Evolutionary conservation across 2,888 invertebrate species (phyloP), one percentile per base, ranked within the genome.

Genomic region (Drosophila kambysellisi): DNA sequence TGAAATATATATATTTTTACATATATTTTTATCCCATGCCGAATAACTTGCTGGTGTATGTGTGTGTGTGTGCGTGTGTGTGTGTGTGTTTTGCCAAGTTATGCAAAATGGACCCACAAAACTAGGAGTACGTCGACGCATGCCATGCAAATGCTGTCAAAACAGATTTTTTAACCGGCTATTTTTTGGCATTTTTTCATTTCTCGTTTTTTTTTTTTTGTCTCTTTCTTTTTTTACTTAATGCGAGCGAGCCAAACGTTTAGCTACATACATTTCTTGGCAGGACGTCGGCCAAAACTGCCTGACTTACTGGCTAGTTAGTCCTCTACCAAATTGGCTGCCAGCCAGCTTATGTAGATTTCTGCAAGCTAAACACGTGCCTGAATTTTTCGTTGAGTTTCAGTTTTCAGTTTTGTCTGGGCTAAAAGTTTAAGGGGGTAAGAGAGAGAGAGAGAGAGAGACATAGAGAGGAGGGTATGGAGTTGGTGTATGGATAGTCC

Each of bases 271-370:
- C 72, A 70, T 77, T 87, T 84, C 85, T 88, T 84, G 88, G 79
- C 89, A 81, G 83, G 37, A 63, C 65, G 67, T 50, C 39, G 52
- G 65, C 77, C 74, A 54, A 35, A 64, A 67, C 81, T 76, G 76
- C 64, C 81, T 83, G 79, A 69, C 79, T 76, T 74, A 69, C 79
- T 78, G 80, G 74, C 89, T 88, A 89, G 85, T 89, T 88, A 89
- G 84, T 74, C 87, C 82, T 70, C 70, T 62, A 72, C 74, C 74
- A 81, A 87, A 88, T 87, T 87, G 86, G 90, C 90, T 83, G 79
- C 72, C 81, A 89, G 90, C 86, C 86, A 89, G 89, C 87, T 87
- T 89, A 85, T 86, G 86, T 71, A 83, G 90, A 85, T 85, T 85
- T 85, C 78, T 70, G 75, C 77, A 84, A 85, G 80, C 84, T 89